A percentile compares a stretch with the other conserved stretches of the same genome.
Conservation (phyloP, 2,888 invertebrate genomes). For the Melanostoma mellinum region DNA sequence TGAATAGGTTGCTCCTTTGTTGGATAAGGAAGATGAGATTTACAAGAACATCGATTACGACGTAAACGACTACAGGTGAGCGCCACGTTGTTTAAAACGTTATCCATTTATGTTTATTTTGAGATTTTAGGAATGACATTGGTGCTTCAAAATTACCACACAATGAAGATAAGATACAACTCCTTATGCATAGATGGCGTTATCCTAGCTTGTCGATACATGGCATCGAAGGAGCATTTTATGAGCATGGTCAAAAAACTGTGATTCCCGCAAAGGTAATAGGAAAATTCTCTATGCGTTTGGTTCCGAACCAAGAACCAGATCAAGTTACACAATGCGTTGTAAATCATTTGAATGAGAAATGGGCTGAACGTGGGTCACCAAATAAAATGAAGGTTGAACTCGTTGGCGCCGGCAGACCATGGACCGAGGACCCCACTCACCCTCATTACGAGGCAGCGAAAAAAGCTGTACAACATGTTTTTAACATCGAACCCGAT, state of each 20-base stretch:
- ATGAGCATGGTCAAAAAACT: slow-evolving; percentile 96
- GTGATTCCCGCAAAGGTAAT: slow-evolving; percentile 96
- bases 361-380: slow-evolving; percentile 91
- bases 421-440: slow-evolving; percentile 96
- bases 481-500: slow-evolving; percentile 95
- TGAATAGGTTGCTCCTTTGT: slow-evolving; percentile 84
- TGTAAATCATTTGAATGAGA: slow-evolving; percentile 88
- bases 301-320: slow-evolving; percentile 97
- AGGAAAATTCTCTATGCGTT: slow-evolving; percentile 98
- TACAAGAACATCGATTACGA: slow-evolving; percentile 95
- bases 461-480: slow-evolving; percentile 89
- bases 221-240: slow-evolving; percentile 96
- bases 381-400: slow-evolving; percentile 90
- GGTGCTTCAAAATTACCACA: slow-evolving; percentile 88
- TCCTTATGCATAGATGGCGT: slow-evolving; percentile 97
- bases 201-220: slow-evolving; percentile 96
- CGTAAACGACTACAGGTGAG: slow-evolving; percentile 88
- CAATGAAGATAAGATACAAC: slow-evolving; percentile 89
- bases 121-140: slow-evolving; percentile 83
- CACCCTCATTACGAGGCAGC: slow-evolving; percentile 97
- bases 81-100: background rate
- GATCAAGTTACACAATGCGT: slow-evolving; percentile 92
- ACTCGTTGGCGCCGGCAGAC: slow-evolving; percentile 85
- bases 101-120: background rate
- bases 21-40: slow-evolving; percentile 86